These are phyloP conservation scores for Echinops telfairi DNA, from an alignment of 2,113 vertebrate genomes.

Conservation along the genomic window DNA sequence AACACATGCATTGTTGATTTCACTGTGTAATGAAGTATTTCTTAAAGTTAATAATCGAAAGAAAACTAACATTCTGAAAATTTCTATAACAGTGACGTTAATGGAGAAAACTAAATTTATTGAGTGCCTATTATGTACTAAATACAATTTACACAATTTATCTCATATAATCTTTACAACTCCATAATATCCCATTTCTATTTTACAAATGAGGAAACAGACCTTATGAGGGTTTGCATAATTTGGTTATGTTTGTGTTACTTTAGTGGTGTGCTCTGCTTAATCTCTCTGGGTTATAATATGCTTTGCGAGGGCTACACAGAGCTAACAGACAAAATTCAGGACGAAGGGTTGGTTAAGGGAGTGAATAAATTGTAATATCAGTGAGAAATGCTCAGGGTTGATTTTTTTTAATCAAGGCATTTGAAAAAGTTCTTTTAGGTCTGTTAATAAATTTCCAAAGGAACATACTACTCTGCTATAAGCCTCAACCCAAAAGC, in stretches of 20 bases:
- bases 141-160: neutral
- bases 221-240: slow-evolving; percentile 45
- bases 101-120: neutral
- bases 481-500: too few species aligned
- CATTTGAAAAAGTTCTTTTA: too few species aligned
- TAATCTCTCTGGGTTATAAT: too few species aligned
- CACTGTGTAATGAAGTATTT: neutral
- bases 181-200: neutral
- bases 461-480: too few species aligned
- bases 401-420: too few species aligned
- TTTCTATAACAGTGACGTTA: neutral
- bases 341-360: too few species aligned
- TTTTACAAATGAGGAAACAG: slow-evolving; percentile 38
- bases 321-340: too few species aligned
- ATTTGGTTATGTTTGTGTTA: neutral
- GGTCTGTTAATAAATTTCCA: too few species aligned
- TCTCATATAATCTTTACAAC: neutral
- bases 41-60: neutral
- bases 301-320: too few species aligned
- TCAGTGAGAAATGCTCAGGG: too few species aligned
- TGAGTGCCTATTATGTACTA: neutral
- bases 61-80: neutral
- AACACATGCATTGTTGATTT: neutral
- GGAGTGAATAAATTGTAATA: too few species aligned
- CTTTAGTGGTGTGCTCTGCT: too few species aligned